Evolutionary conservation across 2,888 invertebrate genomes (phyloP), one percentile per base, ranked within the genome.

Genomic region (Sycophila texana): DNA sequence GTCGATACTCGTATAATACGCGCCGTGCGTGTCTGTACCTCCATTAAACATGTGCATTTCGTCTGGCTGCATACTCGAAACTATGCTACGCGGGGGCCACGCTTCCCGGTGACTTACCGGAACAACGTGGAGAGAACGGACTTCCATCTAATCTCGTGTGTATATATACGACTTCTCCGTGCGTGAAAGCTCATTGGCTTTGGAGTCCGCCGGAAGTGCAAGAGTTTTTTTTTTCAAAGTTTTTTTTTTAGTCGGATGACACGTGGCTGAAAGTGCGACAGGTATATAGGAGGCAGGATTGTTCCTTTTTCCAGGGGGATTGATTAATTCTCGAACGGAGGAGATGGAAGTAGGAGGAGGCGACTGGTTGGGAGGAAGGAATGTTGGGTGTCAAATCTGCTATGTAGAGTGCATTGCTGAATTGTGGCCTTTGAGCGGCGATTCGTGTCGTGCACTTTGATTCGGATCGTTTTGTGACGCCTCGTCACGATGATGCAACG

Each of bases 91-190:
- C 39, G n/a, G n/a, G 18, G 14, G 55, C 14, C 58, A 26, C n/a
- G 49, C 80, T 81, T 81, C 77, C n/a, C n/a, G n/a, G n/a, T n/a
- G n/a, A n/a, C n/a, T n/a, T n/a, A n/a, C 77, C 80, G 80, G 76
- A 77, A 80, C 83, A 80, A 74, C 13, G n/a, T 13, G 22, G 2
- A 14, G 14, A 13, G 57, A 14, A 80, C 73, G 78, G 77, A 65
- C 60, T 77, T 72, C 72, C 65, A 68, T 70, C 70, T 55, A 13
- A 30, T 18, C 22, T 5, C 22, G 16, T 14, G 26, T n/a, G 4
- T 12, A 4, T n/a, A n/a, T n/a, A n/a, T n/a, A 12, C 13, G 68
- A 68, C 66, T 53, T 67, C 57, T 18, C 20, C 47, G 47, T 39
- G 57, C 57, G 70, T 47, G 58, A 70, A 70, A 58, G 70, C 57